Conservation (phyloP, 2,797 vertebrate species). For the Hemitrygon akajei region DNA sequence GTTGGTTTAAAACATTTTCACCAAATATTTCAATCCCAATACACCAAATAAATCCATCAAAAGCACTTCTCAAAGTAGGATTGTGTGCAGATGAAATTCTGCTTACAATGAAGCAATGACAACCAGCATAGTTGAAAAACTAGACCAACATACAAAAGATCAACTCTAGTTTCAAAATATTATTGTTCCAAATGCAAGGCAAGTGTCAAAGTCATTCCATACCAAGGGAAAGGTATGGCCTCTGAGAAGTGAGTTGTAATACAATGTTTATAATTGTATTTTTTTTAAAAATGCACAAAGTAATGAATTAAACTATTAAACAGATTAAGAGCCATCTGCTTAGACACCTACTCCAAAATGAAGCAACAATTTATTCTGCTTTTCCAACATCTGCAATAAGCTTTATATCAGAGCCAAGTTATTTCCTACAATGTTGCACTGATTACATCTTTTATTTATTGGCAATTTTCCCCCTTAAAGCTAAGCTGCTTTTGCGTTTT, state of each 20-base stretch:
- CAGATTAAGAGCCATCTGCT: constrained; percentile 19
- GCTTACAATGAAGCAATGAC: not conserved
- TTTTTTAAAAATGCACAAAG: not conserved
- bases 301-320: not conserved
- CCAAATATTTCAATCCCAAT: not conserved
- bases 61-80: not conserved
- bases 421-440: not conserved
- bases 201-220: not conserved
- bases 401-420: constrained; percentile 17
- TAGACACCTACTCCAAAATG: not conserved
- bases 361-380: constrained; percentile 14
- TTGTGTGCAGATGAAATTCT: not conserved
- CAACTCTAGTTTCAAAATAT: not conserved
- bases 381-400: not conserved
- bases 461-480: not conserved
- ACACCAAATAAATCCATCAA: not conserved
- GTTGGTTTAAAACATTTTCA: not conserved
- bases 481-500: not conserved
- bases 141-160: not conserved
- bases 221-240: not conserved
- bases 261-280: not conserved
- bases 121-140: not conserved
- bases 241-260: not conserved
- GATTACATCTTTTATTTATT: constrained; percentile 17
- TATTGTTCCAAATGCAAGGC: not conserved